A percentile compares a stretch with the other conserved stretches of the same genome.
Conservation (phyloP, 1,140 invertebrate species). For the Cherax quadricarinatus region DNA sequence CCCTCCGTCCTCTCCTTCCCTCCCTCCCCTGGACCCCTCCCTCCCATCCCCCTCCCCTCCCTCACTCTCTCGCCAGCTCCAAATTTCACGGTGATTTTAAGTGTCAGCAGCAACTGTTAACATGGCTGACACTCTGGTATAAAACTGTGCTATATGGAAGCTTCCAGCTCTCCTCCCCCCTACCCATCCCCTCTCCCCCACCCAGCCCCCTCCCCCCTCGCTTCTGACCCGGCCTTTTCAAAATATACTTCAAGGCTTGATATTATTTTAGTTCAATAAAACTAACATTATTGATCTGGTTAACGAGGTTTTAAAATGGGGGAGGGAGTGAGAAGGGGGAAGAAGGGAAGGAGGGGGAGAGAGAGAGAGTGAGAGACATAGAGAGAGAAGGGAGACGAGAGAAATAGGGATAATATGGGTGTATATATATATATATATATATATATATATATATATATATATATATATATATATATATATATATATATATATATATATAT, state of each 20-base stretch:
- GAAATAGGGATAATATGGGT: background rate
- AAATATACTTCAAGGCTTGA: conserved; percentile 19
- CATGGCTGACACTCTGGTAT: conserved; percentile 38
- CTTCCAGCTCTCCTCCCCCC: no score
- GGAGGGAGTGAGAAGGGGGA: background rate
- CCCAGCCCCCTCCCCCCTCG: background rate
- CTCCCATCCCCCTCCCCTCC: background rate
- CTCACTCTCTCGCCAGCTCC: conserved; percentile 29
- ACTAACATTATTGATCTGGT: conserved; percentile 62
- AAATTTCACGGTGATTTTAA: conserved; percentile 61
- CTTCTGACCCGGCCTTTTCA: background rate
- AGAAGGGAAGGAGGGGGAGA: background rate
- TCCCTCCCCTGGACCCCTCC: background rate
- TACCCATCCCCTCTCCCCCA: no score
- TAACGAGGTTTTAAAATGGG: conserved; percentile 61
- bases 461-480: conserved; percentile 13
- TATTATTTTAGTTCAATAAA: conserved; percentile 47
- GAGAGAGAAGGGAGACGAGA: background rate
- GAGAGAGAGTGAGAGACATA: background rate
- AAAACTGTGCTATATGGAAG: conserved; percentile 38
- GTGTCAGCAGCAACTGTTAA: conserved; percentile 56
- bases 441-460: conserved; percentile 13
- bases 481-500: conserved; percentile 13
- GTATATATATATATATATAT: conserved; percentile 4
- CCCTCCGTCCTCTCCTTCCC: background rate